Evolutionary conservation across 2,113 vertebrate genomes (phyloP).

Genomic region (Pachycephala philippinensis): DNA sequence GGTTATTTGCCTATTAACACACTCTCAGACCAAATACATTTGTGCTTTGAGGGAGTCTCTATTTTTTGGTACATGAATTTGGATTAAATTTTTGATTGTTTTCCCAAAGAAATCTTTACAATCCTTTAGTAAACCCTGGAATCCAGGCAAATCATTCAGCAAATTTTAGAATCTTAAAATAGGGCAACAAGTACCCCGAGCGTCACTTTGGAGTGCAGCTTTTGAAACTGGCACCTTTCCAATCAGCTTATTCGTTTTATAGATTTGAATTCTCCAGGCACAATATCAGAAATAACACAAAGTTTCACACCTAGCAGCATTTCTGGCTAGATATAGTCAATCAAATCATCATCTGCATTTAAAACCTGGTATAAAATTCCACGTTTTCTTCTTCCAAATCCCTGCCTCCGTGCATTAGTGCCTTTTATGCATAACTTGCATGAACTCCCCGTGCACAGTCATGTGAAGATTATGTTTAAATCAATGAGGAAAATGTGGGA

Average conservation of each 20-base stretch:
- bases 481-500: not conserved
- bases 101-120: not conserved
- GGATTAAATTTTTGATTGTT: not conserved
- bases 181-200: not conserved
- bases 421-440: not conserved
- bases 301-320: constrained; percentile 7
- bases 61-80: not conserved
- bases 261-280: constrained; percentile 6
- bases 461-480: not conserved
- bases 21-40: not conserved
- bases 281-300: not conserved
- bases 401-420: not conserved
- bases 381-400: not conserved
- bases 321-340: not conserved
- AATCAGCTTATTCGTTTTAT: not conserved
- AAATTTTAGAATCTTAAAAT: not conserved
- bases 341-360: not conserved
- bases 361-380: not conserved
- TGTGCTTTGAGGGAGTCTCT: not conserved
- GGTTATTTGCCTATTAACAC: not conserved
- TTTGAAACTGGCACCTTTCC: not conserved
- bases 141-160: not conserved
- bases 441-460: not conserved
- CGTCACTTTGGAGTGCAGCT: not conserved
- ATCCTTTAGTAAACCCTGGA: not conserved